Base-by-base conservation (phyloP, 2,888 invertebrate species). In the Rotaria sp. region DNA sequence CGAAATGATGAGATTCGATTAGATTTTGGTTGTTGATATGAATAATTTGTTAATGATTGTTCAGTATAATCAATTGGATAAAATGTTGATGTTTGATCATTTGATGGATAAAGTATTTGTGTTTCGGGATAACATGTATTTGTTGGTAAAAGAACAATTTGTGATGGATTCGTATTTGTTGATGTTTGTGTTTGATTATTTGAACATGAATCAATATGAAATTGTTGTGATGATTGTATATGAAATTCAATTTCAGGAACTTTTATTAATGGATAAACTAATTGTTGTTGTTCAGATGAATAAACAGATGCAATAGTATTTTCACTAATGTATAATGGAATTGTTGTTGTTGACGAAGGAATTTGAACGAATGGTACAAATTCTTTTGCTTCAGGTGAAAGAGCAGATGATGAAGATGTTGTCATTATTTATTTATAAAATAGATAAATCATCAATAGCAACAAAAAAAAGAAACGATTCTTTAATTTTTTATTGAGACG, bases 371-470 rank as follows among this genome's bases (percentile, higher is more conserved):
- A n/a, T n/a, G 80, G 80, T 24, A 80, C 15, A 18, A 80, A 80
- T 80, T 80, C 80, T 80, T 80, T 80, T 13, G 80, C 80, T n/a
- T 41, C 45, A 2, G 80, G 10, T n/a, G 80, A 80, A 45, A 80
- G 45, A 80, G 11, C 45, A 1, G 80, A 75, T 75, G 41, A 26
- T 75, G 41, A 8, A 7, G 75, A 80, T 45, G 80, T 80, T 45
- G 45, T 80, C 45, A 80, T 80, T n/a, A 5, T 45, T 11, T 41
- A 35, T 8, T 38, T 30, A 30, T 1, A 13, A 13, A 4, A 30
- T n/a, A 41, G 45, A n/a, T n/a, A 80, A 80, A 80, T 75, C 80
- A 45, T 45, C 7, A 45, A 45, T n/a, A 24, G 24, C 13, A 26
- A 0, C 24, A 45, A 45, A 80, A 21, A 15, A n/a, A n/a, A n/a